Base-by-base conservation (phyloP, 2,888 invertebrate species). In the Troilus luridus region DNA sequence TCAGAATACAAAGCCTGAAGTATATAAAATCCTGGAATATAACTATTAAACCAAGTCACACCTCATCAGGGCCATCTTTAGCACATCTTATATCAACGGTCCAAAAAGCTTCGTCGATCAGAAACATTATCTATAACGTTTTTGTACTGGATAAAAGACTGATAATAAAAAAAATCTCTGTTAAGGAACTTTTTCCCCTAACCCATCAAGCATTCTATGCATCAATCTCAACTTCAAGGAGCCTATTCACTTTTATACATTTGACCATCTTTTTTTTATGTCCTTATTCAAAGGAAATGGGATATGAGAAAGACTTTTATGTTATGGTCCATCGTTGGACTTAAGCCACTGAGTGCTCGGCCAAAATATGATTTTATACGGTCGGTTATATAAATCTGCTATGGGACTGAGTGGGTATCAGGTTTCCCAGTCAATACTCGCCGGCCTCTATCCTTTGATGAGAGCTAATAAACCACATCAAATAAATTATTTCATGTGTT, bases 291-390 rank as follows among this genome's bases (percentile, higher is more conserved):
- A 27, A 77, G 41, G 72, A 77, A 77, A 77, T 77, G 41, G 27
- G 72, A 77, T 77, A 77, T 77, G 72, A 41, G 72, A 77, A 41
- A 77, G 41, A 77, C 27, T 77, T 77, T 77, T 77, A 77, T 27
- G 72, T 77, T 77, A 77, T 77, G 72, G 72, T 27, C 72, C 72
- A 41, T 77, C 72, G 72, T 27, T 77, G 17, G 72, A 77, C 72
- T 77, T 77, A 77, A 77, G 72, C 72, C 72, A 41, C 41, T 14
- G 72, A 77, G 72, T 77, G 19, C 72, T 77, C 72, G 41, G 10
- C 72, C 72, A 77, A 77, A 77, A 77, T 77, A 77, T 77, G 72
- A 77, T 77, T 77, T 77, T 77, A 77, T 77, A 77, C 72, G 72
- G 72, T 77, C 72, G 72, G 72, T 77, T 27, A 77, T 77, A 77